These are phyloP conservation scores for Diaperis boleti DNA, from an alignment of 2,888 invertebrate species.

Conservation along the genomic window DNA sequence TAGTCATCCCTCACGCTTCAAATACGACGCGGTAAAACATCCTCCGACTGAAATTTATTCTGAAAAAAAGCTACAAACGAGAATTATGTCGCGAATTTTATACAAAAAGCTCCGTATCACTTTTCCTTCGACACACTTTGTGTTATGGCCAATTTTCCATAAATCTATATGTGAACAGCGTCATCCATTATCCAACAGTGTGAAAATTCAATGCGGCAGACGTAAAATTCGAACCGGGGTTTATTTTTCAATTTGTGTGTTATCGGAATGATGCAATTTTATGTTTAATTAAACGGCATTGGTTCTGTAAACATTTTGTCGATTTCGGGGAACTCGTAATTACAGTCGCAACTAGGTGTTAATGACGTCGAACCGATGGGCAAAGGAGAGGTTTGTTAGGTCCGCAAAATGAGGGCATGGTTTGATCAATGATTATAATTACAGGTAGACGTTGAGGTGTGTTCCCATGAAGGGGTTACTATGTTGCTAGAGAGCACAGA, in stretches of 20 bases:
- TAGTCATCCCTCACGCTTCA: slow-evolving; percentile 32
- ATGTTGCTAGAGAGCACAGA: slow-evolving; percentile 10
- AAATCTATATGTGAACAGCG: slow-evolving; percentile 16
- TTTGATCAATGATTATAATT: too few relatives aligned
- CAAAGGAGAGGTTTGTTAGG: slow-evolving; percentile 21
- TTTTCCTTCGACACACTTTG: slow-evolving; percentile 14
- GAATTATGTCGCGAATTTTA: slow-evolving; percentile 17
- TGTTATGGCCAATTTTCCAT: slow-evolving; percentile 24
- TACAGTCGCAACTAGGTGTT: neutral
- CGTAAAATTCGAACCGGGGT: slow-evolving; percentile 9
- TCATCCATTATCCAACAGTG: slow-evolving; percentile 22
- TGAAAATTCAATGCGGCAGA: slow-evolving; percentile 12
- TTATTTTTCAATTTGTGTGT: neutral
- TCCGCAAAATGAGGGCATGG: slow-evolving; percentile 12
- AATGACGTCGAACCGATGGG: neutral
- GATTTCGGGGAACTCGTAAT: neutral
- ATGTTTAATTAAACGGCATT: slow-evolving; percentile 9
- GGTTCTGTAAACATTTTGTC: neutral
- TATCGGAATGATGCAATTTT: slow-evolving; percentile 1
- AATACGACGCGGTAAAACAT: slow-evolving; percentile 23
- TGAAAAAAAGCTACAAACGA: slow-evolving; percentile 23
- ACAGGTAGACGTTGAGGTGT: too few relatives aligned
- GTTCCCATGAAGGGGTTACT: too few relatives aligned
- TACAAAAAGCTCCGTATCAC: slow-evolving; percentile 20
- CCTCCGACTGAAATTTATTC: slow-evolving; percentile 19